These are phyloP conservation scores for Acleris laterana DNA, from an alignment of 2,888 invertebrate genomes.

Conservation along the genomic window DNA sequence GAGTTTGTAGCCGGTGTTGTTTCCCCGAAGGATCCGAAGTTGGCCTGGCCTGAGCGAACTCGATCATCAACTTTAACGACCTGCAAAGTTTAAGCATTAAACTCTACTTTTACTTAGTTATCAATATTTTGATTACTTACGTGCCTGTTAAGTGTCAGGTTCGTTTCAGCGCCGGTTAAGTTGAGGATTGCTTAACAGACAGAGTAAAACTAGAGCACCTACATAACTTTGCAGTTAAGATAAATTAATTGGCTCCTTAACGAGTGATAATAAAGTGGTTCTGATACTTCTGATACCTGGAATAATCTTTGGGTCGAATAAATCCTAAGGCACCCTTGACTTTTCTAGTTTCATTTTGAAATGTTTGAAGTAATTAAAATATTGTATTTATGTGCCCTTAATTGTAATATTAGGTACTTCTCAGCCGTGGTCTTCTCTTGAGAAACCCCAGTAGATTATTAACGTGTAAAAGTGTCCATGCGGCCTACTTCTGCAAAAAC, in stretches of 20 bases:
- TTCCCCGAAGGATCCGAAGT: constrained; percentile 65
- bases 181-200: constrained; percentile 11
- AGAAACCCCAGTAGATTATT: too few relatives aligned
- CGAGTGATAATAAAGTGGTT: constrained; percentile 8
- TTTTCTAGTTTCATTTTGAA: not conserved
- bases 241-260: constrained; percentile 15
- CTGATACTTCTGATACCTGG: not conserved
- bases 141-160: constrained; percentile 42
- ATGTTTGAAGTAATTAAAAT: too few relatives aligned
- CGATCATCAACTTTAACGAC: constrained; percentile 68
- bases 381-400: too few relatives aligned
- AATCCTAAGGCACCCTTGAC: too few relatives aligned
- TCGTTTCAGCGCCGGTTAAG: constrained; percentile 36
- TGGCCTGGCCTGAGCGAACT: constrained; percentile 58
- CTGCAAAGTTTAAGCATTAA: constrained; percentile 61
- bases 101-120: constrained; percentile 56
- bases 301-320: too few relatives aligned
- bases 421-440: too few relatives aligned
- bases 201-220: constrained; percentile 5
- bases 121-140: constrained; percentile 53
- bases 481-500: too few relatives aligned
- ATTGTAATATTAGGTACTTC: too few relatives aligned
- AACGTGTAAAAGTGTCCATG: too few relatives aligned
- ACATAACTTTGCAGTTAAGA: constrained; percentile 14
- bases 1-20: constrained; percentile 59